Evolutionary conservation across 2,113 vertebrate species (phyloP).

Genomic region (Zosterops lateralis): DNA sequence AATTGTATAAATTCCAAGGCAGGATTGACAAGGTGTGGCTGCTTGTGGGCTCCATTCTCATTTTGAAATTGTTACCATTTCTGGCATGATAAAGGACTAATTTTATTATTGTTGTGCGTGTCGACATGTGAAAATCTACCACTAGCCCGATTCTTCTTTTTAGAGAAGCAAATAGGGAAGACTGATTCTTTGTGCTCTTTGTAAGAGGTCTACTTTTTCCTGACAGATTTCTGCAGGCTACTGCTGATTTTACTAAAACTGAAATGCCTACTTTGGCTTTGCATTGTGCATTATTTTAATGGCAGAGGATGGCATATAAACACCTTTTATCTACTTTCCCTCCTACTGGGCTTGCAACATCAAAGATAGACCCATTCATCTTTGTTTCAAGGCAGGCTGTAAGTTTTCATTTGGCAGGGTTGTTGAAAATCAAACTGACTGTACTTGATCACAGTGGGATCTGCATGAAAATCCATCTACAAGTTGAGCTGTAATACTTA

Average conservation of each 20-base stretch:
- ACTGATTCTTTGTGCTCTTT: neutral
- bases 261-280: neutral
- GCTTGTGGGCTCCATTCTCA: neutral
- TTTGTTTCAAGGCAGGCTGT: conserved; percentile 14
- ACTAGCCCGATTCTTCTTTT: neutral
- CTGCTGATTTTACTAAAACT: conserved; percentile 14
- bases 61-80: neutral
- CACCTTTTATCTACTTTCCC: conserved; percentile 60
- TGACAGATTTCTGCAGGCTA: neutral
- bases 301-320: conserved; percentile 51
- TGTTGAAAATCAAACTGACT: conserved; percentile 58
- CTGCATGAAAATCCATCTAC: conserved; percentile 57
- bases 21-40: neutral
- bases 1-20: neutral
- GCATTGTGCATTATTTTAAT: conserved; percentile 49
- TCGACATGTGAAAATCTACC: neutral
- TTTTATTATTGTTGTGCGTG: neutral
- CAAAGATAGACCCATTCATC: conserved; percentile 52
- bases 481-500: conserved; percentile 51
- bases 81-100: neutral
- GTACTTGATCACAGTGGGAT: conserved; percentile 65
- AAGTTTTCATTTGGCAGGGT: conserved; percentile 48
- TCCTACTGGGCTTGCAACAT: conserved; percentile 47
- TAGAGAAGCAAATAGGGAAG: neutral
- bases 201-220: neutral